Conservation (phyloP, 2,888 invertebrate genomes). For the Spodoptera picta region DNA sequence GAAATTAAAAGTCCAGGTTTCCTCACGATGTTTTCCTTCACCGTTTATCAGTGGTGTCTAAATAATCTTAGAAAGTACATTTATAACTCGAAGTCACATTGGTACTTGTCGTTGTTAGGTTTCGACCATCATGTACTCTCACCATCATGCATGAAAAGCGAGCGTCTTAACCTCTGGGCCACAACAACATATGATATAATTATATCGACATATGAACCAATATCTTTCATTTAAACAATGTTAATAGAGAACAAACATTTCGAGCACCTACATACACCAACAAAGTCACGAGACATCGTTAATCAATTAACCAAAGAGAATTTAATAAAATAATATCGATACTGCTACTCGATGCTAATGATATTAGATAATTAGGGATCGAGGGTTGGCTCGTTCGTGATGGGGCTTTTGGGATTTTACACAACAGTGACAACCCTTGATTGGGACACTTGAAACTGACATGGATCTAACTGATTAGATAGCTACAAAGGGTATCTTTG, state of each 20-base stretch:
- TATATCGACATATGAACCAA: no score
- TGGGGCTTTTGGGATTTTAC: constrained; percentile 18
- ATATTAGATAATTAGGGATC: constrained; percentile 54
- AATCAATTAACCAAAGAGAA: constrained; percentile 65
- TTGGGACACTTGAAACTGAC: constrained; percentile 28
- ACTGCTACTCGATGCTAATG: constrained; percentile 44
- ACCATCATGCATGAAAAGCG: no score
- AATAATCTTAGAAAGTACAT: no score
- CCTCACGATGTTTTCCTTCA: no score
- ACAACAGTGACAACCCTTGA: constrained; percentile 22
- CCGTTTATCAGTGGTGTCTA: no score
- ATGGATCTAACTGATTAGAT: constrained; percentile 16
- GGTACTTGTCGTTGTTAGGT: no score
- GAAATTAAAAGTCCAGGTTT: no score
- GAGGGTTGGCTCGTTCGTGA: constrained; percentile 14
- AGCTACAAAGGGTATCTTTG: constrained; percentile 10
- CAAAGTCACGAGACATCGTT: constrained; percentile 54
- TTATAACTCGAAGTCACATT: no score
- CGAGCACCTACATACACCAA: background rate
- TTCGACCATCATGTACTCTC: no score
- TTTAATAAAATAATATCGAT: constrained; percentile 64
- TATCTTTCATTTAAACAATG: background rate
- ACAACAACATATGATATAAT: no score
- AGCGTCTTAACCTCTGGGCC: no score
- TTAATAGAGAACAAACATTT: constrained; percentile 16